Evolutionary conservation across 2,888 invertebrate genomes (phyloP), one percentile per base, ranked within the genome.

Genomic region (Caenorhabditis sp.): DNA sequence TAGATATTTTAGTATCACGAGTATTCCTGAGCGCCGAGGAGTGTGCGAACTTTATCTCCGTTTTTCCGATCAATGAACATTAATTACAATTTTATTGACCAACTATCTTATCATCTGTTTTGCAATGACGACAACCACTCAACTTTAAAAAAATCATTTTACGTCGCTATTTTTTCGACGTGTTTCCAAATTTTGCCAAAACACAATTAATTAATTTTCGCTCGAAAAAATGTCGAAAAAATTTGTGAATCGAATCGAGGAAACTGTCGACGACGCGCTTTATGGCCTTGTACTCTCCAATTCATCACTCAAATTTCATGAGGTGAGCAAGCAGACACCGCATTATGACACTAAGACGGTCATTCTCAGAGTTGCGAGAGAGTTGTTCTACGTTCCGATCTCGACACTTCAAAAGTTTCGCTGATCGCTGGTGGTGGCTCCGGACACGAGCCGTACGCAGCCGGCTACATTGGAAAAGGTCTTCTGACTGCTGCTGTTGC

Each of bases 401-500:
- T 58, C 8, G 37, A 71, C 37, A 1, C 39, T 1, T 35, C 46
- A 1, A 63, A 55, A 43, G 85, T 86, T 0, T 63, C 82, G 0
- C 43, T 87, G 15, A 74, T 84, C 27, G 78, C 83, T 22, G 95
- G 95, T 1, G 95, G 95, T 1, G 94, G 94, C 1, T 93, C 94
- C 1, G 95, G 95, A 0, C 94, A 94, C 88, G 95, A 95, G 89
- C 95, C 95, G 30, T 90, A 90, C 86, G 90, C 90, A 65, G 91
- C 82, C 20, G 86, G 94, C 58, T 93, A 93, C 86, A 93, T 95
- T 30, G 95, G 95, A 0, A 87, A 90, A 41, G 95, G 95, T 1
- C 93, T 95, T 93, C 89, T 95, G 79, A 93, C 93, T 17, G 94
- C 93, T 0, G 92, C 93, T 0, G 92, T 95, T 0, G 90, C 93